A percentile compares a stretch with the other conserved stretches of the same genome.
These are phyloP conservation scores for Sebastolobus alascanus DNA, from an alignment of 2,797 vertebrate species.

Conservation along the genomic window DNA sequence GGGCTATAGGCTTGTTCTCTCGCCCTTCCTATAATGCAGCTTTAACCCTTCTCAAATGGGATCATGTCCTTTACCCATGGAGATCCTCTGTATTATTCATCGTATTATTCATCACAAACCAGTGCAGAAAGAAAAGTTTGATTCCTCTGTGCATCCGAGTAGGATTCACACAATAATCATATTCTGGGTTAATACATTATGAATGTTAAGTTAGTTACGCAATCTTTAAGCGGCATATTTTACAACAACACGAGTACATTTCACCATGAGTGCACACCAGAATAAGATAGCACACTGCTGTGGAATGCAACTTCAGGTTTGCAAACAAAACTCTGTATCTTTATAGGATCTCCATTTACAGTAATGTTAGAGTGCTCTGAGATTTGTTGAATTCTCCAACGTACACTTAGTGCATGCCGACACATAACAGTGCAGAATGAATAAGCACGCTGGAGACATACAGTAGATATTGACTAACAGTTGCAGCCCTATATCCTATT, in stretches of 20 bases:
- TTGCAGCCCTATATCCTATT: background rate
- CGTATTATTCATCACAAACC: background rate
- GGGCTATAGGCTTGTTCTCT: conserved; percentile 6
- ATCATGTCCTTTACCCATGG: background rate
- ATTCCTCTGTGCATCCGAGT: background rate
- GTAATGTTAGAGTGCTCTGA: background rate
- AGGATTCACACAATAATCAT: background rate
- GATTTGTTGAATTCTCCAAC: background rate
- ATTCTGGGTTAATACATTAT: background rate
- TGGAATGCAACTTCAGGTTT: conserved; percentile 11
- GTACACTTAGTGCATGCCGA: background rate
- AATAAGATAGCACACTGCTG: background rate
- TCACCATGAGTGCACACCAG: background rate
- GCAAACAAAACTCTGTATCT: conserved; percentile 13
- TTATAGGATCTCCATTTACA: conserved; percentile 8
- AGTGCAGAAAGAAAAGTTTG: background rate
- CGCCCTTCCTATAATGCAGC: background rate
- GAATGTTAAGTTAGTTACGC: background rate
- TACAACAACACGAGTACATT: background rate
- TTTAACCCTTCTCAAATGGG: conserved; percentile 18
- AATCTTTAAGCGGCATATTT: background rate
- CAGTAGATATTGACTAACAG: background rate
- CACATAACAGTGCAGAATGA: background rate
- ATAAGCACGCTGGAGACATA: background rate
- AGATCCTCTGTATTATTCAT: background rate